Conservation (phyloP, 2,888 invertebrate genomes). For the Anthophora plumipes region DNA sequence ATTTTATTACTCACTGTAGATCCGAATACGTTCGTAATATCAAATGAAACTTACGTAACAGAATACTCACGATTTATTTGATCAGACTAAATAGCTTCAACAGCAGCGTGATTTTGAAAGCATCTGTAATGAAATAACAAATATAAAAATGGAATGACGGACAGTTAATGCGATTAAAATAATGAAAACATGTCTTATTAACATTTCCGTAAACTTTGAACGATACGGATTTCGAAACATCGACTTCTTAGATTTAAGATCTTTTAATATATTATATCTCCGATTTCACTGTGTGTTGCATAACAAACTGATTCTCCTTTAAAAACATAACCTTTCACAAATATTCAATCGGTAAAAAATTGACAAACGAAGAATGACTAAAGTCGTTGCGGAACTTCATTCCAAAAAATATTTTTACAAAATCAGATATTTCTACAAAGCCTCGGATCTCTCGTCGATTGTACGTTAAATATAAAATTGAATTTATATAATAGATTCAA, state of each 20-base stretch:
- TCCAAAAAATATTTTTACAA: no score
- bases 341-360: not conserved
- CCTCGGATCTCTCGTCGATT: not conserved
- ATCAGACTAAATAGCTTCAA: conserved; percentile 76
- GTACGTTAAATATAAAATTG: no score
- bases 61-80: conserved; percentile 78
- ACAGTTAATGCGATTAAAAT: not conserved
- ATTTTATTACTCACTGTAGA: no score
- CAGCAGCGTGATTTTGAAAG: conserved; percentile 76
- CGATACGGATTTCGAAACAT: not conserved
- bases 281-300: not conserved
- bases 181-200: not conserved
- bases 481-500: not conserved
- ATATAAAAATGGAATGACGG: not conserved
- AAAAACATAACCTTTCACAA: not conserved
- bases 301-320: not conserved
- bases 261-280: not conserved
- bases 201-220: not conserved
- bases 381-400: not conserved
- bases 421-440: not conserved
- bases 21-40: conserved; percentile 5
- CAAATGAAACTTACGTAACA: not conserved
- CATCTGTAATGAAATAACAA: conserved; percentile 80
- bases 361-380: not conserved
- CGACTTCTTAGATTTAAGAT: not conserved